Evolutionary conservation across 2,888 invertebrate species (phyloP), one percentile per base, ranked within the genome.

Genomic region (Magallana nippona): DNA sequence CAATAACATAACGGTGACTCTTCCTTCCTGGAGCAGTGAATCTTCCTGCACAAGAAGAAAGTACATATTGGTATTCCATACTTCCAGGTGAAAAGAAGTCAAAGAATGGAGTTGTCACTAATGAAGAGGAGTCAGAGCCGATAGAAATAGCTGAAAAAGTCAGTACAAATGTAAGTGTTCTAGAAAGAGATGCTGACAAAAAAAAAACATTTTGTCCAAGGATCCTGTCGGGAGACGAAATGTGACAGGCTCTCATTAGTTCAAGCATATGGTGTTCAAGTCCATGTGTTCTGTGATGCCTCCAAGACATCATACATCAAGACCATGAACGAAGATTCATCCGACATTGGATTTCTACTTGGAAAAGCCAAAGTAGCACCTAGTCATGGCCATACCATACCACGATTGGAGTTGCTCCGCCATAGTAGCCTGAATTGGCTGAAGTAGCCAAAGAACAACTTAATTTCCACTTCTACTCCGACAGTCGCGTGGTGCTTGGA

Each of bases 361-460:
- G 89, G 89, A 15, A 90, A 90, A 81, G 82, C 88, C 3, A 89
- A 88, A 62, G 86, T 88, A 8, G 87, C 89, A 13, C 89, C 88
- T 10, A 77, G 27, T 1, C 83, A 63, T 81, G 87, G 88, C 8
- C 87, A 86, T 27, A 88, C 88, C 8, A 88, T 89, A 32, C 88
- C 89, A 8, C 57, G 87, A 15, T 82, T 90, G 8, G 88, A 90
- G 63, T 83, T 88, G 32, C 5, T 32, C 32, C 32, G 32, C 32
- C 5, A 5, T 32, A 5, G 32, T 32, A 32, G 32, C 32, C 83
- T 11, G 84, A 89, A 71, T 15, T 89, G n/a, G 82, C 79, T 22
- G 82, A 84, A 27, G 62, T 80, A 15, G 63, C 87, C n/a, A 19
- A 55, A 44, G 78, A 81, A 13, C 27, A 87, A 15, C n/a, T 88